Evolutionary conservation across 92 coral and sea anemone genomes (phyloP).

Genomic region (Desmophyllum pertusum): DNA sequence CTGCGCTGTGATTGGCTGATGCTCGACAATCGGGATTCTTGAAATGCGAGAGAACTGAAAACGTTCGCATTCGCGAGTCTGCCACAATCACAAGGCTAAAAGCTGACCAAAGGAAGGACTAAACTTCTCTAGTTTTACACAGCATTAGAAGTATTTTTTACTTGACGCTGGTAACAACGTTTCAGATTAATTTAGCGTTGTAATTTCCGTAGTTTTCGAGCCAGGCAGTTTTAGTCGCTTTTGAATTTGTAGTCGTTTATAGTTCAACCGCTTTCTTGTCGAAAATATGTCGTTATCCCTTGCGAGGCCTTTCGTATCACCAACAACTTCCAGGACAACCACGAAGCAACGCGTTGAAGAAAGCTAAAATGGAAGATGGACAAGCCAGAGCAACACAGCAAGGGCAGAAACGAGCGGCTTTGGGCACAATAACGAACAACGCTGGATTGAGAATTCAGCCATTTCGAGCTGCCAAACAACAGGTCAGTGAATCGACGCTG

Average conservation of each 20-base stretch:
- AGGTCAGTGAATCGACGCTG: conserved; percentile 35
- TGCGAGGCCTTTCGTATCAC: conserved; percentile 78
- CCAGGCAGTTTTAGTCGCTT: conserved; percentile 4
- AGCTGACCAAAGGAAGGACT: neutral
- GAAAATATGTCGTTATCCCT: conserved; percentile 89
- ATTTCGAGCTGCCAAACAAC: conserved; percentile 90
- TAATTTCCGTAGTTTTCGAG: neutral
- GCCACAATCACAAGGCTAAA: conserved; percentile 30
- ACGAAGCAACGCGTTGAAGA: conserved; percentile 75
- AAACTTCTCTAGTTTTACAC: neutral
- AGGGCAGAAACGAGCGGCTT: conserved; percentile 90
- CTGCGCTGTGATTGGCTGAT: conserved; percentile 86
- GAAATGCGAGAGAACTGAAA: conserved; percentile 78
- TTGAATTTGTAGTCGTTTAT: conserved; percentile 29
- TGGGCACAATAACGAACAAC: conserved; percentile 96
- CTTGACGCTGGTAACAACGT: conserved; percentile 32
- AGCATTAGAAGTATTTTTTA: neutral
- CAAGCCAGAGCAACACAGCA: conserved; percentile 69
- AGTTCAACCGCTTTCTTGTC: conserved; percentile 35
- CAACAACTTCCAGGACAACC: conserved; percentile 74
- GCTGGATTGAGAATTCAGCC: conserved; percentile 92
- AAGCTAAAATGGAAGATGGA: conserved; percentile 85
- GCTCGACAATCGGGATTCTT: conserved; percentile 86
- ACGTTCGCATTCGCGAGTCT: conserved; percentile 82
- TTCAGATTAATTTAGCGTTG: neutral